Base-by-base conservation (phyloP, 1,140 invertebrate genomes). In the Drosophila albomicans region DNA sequence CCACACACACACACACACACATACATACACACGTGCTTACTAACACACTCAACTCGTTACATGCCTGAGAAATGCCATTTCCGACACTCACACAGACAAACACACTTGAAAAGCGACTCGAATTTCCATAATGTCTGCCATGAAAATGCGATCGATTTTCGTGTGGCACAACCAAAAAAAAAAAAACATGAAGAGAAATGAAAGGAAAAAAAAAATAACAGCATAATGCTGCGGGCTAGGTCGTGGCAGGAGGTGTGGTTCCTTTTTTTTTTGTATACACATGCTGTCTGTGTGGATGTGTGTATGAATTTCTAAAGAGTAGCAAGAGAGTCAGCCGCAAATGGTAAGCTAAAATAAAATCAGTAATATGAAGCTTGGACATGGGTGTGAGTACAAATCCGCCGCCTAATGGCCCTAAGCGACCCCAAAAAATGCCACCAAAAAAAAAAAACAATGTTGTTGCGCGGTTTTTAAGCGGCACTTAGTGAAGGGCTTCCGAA, bases 111-210 rank as follows among this genome's bases (percentile, higher is more conserved):
- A 71, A 90, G 80, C 78, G 81, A 89, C 85, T 89, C 85, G 79
- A 89, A 89, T 89, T 89, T 89, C 85, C 85, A 89, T 89, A 89
- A 89, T 89, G 85, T 89, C 78, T 89, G 81, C 85, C 81, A 89
- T 89, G 85, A 89, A 89, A 89, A 89, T 89, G 81, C 85, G 85
- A 89, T 89, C 85, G 85, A 89, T 89, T 89, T 89, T 89, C 78
- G 69, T 81, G 74, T 74, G 73, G 41, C n/a, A 43, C 32, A 20
- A 56, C 62, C 20, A 52, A 51, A 69, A 61, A 62, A 62, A 63
- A 16, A 10, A 2, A 6, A 46, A 11, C 20, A 25, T 25, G 20
- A 32, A 41, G 15, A 63, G 13, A 61, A 43, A 51, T 32, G 51
- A 54, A 41, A 48, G 46, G 58, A 59, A 76, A 20, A n/a, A 20